A percentile compares a stretch with the other conserved stretches of the same genome.
These are phyloP conservation scores for Amphiprion ocellaris DNA, from an alignment of 2,113 vertebrate species.

Conservation along the genomic window DNA sequence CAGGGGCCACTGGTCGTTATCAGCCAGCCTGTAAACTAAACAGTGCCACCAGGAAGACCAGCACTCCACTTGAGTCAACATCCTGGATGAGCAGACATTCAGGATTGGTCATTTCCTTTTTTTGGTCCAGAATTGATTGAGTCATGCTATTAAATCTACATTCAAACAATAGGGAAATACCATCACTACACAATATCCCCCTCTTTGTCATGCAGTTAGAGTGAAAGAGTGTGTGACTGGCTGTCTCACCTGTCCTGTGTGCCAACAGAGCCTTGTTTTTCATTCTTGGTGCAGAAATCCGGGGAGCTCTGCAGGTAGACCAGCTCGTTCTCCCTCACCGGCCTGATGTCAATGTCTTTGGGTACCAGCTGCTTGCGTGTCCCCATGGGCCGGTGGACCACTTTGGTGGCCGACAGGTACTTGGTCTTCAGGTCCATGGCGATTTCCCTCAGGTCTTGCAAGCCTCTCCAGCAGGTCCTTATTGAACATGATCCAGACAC, in stretches of 20 bases:
- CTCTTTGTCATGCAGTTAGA: background rate
- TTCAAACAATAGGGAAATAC: background rate
- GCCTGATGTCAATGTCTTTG: conserved; percentile 97
- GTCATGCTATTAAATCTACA: conserved; percentile 15
- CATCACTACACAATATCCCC: background rate
- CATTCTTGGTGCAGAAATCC: conserved; percentile 95
- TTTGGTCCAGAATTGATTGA: conserved; percentile 16
- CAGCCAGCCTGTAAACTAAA: conserved; percentile 60
- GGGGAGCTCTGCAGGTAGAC: conserved; percentile 98
- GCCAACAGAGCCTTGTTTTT: conserved; percentile 94
- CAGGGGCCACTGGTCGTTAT: conserved; percentile 63
- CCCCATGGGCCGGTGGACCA: conserved; percentile 94
- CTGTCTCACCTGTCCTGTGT: conserved; percentile 94
- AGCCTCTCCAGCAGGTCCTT: conserved; percentile 97
- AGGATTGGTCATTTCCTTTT: conserved; percentile 53
- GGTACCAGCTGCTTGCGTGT: conserved; percentile 98
- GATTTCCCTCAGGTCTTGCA: conserved; percentile 93
- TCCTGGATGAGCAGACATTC: conserved; percentile 59
- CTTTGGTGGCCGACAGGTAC: conserved; percentile 97
- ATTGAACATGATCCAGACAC: conserved; percentile 99
- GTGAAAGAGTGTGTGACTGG: background rate
- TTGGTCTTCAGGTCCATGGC: conserved; percentile 96
- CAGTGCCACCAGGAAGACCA: conserved; percentile 51
- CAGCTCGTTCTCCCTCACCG: conserved; percentile 94
- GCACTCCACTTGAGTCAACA: conserved; percentile 65